These are phyloP conservation scores for Drosophila kepulauana DNA, from an alignment of 1,140 invertebrate species.

Conservation along the genomic window DNA sequence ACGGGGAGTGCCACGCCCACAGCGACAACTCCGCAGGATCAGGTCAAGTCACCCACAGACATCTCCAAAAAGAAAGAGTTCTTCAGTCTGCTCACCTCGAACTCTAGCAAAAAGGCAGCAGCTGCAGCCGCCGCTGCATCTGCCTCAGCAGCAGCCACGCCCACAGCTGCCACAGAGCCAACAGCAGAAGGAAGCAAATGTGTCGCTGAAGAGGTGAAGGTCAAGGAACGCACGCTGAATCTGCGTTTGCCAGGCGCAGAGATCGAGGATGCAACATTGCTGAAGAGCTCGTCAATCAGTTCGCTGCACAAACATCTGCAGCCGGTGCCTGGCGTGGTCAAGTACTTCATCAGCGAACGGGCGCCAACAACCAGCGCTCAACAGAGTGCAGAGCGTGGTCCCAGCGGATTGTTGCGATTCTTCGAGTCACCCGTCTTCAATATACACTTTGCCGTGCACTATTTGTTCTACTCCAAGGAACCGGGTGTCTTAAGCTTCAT, in stretches of 20 bases:
- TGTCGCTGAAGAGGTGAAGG: constrained; percentile 30
- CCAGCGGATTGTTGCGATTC: constrained; percentile 91
- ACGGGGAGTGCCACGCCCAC: constrained; percentile 18
- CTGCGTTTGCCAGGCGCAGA: constrained; percentile 68
- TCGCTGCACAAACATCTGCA: constrained; percentile 80
- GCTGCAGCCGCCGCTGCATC: constrained; percentile 68
- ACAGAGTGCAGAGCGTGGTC: constrained; percentile 81
- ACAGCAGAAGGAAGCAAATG: neutral
- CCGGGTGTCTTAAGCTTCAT: constrained; percentile 98
- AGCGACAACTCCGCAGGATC: constrained; percentile 47
- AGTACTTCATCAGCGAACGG: constrained; percentile 82
- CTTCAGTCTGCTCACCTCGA: constrained; percentile 77
- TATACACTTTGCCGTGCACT: constrained; percentile 98
- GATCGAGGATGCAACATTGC: constrained; percentile 43
- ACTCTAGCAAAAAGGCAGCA: constrained; percentile 77
- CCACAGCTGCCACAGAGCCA: constrained; percentile 25
- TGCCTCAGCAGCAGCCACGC: constrained; percentile 55
- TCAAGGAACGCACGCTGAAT: constrained; percentile 69
- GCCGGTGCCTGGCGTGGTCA: constrained; percentile 82
- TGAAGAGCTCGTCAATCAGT: constrained; percentile 74
- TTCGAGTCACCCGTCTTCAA: constrained; percentile 99
- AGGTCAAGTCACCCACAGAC: constrained; percentile 79
- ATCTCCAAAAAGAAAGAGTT: constrained; percentile 84
- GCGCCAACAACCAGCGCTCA: constrained; percentile 27
- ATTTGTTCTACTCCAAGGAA: constrained; percentile 99